Base-by-base conservation (phyloP, 2,113 vertebrate genomes). In the Suncus etruscus region DNA sequence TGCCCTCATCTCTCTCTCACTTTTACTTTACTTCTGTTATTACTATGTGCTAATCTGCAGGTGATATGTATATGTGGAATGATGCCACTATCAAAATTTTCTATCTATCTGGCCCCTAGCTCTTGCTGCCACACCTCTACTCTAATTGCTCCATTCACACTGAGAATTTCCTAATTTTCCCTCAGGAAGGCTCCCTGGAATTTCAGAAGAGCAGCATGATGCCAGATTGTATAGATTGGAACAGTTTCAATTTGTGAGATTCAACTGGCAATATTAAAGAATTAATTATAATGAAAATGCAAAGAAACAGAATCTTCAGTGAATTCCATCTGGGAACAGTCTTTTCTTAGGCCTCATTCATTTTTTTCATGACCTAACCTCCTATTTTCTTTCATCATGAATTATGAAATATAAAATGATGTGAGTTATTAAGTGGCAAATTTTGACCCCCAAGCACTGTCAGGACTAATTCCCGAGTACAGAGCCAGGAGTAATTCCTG, bases 271-370 rank as follows among this genome's bases (percentile, higher is more conserved):
- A 97, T 96, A 97, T 96, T 97, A 96, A 97, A 94, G 94, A 96
- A 97, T 97, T 96, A 97, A 96, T 97, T 97, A 96, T 95, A 96
- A 96, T 93, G 89, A 95, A 96, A 96, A 97, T 94, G 95, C 95
- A 96, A 94, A 97, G 95, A 97, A 96, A 96, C 93, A 95, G 94
- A 97, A 95, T 95, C 94, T 91, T 94, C 95, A 94, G 90, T 69
- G 95, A 94, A 90, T 97, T 94, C 95, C 95, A 97, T 96, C 96
- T 97, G 96, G 90, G 90, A 94, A 87, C 80, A 95, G 90, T 91
- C 95, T 97, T 96, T 97, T 97, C 96, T 96, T 96, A 96, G 93
- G 91, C 75, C 48, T 93, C 88, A 73, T 80, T 74, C 27, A 92
- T 86, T 92, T 91, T 58, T 58, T 58, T 54, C 12, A 4, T 54